Percentiles rank a stretch among this genome's conserved stretches.
Evolutionary conservation across 1,140 invertebrate species (phyloP).

Genomic region (Charaxes varanes): DNA sequence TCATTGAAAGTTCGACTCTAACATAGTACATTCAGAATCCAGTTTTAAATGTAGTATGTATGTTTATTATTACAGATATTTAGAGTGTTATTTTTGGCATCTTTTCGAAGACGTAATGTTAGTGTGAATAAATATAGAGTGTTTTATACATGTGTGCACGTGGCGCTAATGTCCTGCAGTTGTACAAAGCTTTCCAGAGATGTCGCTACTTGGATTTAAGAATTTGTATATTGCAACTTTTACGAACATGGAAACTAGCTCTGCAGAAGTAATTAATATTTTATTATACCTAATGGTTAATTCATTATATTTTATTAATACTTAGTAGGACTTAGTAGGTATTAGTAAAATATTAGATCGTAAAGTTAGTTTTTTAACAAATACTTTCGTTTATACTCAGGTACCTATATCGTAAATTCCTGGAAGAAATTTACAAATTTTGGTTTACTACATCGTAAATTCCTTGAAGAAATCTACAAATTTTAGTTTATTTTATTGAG

Average conservation of each 20-base stretch:
- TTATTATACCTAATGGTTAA: too few relatives aligned
- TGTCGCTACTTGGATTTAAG: constrained; percentile 39
- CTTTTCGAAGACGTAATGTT: constrained; percentile 37
- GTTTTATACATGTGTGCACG: constrained; percentile 22
- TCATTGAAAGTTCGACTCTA: constrained; percentile 18
- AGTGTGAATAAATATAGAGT: constrained; percentile 29
- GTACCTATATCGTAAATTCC: too few relatives aligned
- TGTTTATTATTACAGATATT: constrained; percentile 13
- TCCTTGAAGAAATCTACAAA: too few relatives aligned
- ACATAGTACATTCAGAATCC: not conserved
- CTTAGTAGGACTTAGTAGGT: too few relatives aligned
- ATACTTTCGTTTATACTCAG: too few relatives aligned
- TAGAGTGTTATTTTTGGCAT: constrained; percentile 37
- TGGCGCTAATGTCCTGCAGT: constrained; percentile 51
- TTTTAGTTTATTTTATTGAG: too few relatives aligned
- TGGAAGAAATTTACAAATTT: too few relatives aligned
- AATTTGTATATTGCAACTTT: constrained; percentile 14
- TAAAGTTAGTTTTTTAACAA: too few relatives aligned
- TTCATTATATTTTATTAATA: too few relatives aligned
- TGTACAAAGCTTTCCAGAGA: constrained; percentile 33
- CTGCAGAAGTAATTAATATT: not conserved
- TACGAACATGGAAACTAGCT: not conserved
- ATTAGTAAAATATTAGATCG: too few relatives aligned
- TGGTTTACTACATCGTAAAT: too few relatives aligned
- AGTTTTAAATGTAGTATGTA: constrained; percentile 14